These are phyloP conservation scores for Euplagia quadripunctaria DNA, from an alignment of 2,888 invertebrate genomes.

Conservation along the genomic window DNA sequence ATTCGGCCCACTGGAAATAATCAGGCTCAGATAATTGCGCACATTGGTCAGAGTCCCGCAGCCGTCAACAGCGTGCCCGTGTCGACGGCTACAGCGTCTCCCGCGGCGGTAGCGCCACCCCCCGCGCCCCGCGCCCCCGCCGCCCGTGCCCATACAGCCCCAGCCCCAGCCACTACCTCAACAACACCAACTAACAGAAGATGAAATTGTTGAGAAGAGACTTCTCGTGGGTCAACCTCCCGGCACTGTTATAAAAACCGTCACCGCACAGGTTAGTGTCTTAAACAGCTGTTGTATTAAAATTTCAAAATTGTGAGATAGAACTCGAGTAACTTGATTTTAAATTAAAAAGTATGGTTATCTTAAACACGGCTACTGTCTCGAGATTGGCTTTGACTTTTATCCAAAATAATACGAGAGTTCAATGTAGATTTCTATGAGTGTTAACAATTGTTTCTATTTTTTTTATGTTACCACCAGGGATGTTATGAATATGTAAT, in stretches of 20 bases:
- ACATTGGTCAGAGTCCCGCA: conserved; percentile 88
- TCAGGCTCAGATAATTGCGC: conserved; percentile 92
- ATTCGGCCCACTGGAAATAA: conserved; percentile 93
- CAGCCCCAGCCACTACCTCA: conserved; percentile 50
- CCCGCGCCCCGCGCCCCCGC: conserved; percentile 44
- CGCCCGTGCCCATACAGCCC: conserved; percentile 40
- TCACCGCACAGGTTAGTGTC: conserved; percentile 90
- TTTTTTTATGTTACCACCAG: no score
- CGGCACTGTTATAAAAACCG: conserved; percentile 95
- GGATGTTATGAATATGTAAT: no score
- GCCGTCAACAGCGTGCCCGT: conserved; percentile 52
- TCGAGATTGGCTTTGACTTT: not conserved
- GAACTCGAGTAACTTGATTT: not conserved
- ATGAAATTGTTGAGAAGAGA: conserved; percentile 89
- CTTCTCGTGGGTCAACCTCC: conserved; percentile 93
- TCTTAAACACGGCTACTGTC: not conserved
- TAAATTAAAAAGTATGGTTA: not conserved
- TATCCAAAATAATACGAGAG: not conserved
- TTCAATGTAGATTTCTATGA: no score
- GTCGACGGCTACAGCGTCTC: conserved; percentile 53
- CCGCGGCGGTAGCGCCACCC: conserved; percentile 38
- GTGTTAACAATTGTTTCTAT: no score
- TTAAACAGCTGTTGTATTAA: not conserved
- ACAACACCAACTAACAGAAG: conserved; percentile 76
- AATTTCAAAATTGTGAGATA: not conserved